Evolutionary conservation across 2,888 invertebrate species (phyloP).

Genomic region (Cryptocephalus primarius): DNA sequence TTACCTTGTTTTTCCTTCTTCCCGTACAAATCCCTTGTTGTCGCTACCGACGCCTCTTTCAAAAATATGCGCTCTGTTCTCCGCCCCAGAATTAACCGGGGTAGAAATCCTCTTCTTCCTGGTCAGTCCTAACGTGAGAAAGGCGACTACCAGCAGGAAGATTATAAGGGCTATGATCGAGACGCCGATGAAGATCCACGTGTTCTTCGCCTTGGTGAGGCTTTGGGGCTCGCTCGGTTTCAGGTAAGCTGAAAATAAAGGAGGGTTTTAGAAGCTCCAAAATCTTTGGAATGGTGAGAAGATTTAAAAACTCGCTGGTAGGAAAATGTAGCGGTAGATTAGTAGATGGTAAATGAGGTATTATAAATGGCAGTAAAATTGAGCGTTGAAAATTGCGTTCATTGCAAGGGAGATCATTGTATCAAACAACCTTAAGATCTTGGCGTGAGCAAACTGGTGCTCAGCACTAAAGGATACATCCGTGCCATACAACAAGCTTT

Average conservation of each 20-base stretch:
- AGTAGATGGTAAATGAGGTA: no score
- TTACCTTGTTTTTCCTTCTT: conserved; percentile 37
- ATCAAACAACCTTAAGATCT: no score
- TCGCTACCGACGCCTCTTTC: conserved; percentile 27
- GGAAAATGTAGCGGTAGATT: no score
- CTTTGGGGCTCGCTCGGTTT: conserved; percentile 53
- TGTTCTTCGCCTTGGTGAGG: conserved; percentile 41
- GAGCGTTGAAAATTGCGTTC: no score
- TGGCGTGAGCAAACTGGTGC: no score
- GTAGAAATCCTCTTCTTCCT: conserved; percentile 36
- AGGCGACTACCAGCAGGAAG: conserved; percentile 44
- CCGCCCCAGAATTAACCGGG: conserved; percentile 18
- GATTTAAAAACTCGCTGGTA: no score
- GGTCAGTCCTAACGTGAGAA: conserved; percentile 41
- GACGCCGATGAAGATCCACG: conserved; percentile 55
- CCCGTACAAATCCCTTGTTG: conserved; percentile 28
- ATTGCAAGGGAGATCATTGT: no score
- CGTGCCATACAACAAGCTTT: no score
- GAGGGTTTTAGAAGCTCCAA: neutral
- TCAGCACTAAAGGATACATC: no score
- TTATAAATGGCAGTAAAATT: no score
- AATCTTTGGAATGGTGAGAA: no score
- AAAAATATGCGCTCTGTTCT: conserved; percentile 30
- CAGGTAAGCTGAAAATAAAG: conserved; percentile 49
- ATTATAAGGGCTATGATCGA: conserved; percentile 49